Evolutionary conservation across 1,140 invertebrate genomes (phyloP).

Genomic region (Oryzaephilus surinamensis): DNA sequence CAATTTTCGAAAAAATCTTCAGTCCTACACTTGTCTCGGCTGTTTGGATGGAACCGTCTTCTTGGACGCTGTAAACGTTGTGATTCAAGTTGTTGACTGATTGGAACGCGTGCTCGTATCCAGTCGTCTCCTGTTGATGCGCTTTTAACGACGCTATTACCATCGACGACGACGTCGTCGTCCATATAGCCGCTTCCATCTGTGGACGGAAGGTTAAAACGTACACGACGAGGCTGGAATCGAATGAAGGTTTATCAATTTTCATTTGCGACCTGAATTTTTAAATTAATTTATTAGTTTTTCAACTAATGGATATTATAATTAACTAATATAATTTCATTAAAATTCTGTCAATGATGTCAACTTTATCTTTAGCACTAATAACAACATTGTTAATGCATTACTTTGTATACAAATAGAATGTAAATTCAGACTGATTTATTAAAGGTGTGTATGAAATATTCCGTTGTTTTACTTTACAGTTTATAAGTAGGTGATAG

Average conservation of each 20-base stretch:
- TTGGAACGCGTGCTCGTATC: slow-evolving; percentile 16
- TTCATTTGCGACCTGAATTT: no score
- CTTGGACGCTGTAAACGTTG: slow-evolving; percentile 11
- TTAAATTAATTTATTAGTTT: no score
- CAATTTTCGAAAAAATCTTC: slow-evolving; percentile 1
- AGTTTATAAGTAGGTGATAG: no score
- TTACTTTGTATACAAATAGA: no score
- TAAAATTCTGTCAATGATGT: no score
- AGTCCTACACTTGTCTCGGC: not conserved
- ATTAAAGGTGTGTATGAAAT: no score
- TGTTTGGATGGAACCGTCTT: not conserved
- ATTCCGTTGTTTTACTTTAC: no score
- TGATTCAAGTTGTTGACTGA: slow-evolving; percentile 29
- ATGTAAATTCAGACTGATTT: no score
- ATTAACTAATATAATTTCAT: no score
- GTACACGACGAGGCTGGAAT: slow-evolving; percentile 24
- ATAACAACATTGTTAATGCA: no score
- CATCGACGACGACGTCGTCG: slow-evolving; percentile 13
- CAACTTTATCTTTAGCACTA: no score
- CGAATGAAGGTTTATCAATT: slow-evolving; percentile 3
- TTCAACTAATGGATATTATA: no score
- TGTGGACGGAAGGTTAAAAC: slow-evolving; percentile 27
- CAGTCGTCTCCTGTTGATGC: slow-evolving; percentile 16
- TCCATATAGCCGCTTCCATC: slow-evolving; percentile 13
- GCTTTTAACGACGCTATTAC: not conserved